Conservation (phyloP, 2,888 invertebrate genomes). For the Scaeva pyrastri region DNA sequence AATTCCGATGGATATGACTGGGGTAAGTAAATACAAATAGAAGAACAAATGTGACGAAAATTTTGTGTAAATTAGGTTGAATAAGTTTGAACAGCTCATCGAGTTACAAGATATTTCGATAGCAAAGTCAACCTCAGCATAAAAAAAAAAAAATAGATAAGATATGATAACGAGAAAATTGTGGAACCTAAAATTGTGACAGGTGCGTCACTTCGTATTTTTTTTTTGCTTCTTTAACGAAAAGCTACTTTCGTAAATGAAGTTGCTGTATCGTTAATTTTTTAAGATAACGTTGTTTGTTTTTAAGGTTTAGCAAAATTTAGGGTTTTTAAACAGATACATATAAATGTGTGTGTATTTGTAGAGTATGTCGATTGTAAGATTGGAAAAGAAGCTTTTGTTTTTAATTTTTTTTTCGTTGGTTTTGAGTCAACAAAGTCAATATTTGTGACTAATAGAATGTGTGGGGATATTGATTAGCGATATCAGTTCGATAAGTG, state of each 20-base stretch:
- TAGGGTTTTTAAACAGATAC: conserved; percentile 8
- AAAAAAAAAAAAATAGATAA: conserved; percentile 43
- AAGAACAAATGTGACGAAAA: background rate
- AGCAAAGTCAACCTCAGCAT: conserved; percentile 46
- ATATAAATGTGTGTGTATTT: background rate
- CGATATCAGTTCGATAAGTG: conserved; percentile 17
- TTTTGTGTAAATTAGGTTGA: conserved; percentile 31
- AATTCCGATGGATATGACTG: conserved; percentile 68
- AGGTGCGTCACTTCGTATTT: conserved; percentile 55
- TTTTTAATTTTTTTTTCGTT: background rate
- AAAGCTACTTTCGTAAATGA: background rate
- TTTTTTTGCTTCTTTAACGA: background rate
- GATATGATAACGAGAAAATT: conserved; percentile 49
- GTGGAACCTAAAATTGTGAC: conserved; percentile 60
- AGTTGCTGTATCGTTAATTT: background rate
- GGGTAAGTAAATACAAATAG: conserved; percentile 62
- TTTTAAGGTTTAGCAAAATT: conserved; percentile 10
- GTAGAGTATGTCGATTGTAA: background rate
- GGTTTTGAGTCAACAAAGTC: conserved; percentile 12
- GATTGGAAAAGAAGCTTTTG: background rate
- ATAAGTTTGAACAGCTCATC: conserved; percentile 17
- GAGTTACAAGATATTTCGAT: conserved; percentile 39
- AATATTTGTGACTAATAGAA: conserved; percentile 20
- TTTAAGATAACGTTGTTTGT: conserved; percentile 23
- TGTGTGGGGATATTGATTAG: conserved; percentile 21